phyloP scores from a whole-genome alignment of 2,888 invertebrate genomes.

The Cotesia congregata region DNA sequence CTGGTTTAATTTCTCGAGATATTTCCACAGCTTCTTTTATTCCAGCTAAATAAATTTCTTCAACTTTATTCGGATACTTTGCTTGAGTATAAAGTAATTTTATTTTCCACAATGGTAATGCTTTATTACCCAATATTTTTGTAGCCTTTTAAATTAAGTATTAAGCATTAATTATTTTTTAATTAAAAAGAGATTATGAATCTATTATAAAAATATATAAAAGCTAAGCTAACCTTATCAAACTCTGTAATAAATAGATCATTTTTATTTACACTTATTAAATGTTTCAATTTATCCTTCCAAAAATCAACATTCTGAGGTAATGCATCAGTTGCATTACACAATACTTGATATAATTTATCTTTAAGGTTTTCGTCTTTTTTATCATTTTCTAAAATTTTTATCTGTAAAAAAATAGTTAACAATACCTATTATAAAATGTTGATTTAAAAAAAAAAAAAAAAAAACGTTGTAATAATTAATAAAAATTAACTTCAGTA shows the following conservation, averaged over 20 bases:
- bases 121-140: constrained; percentile 64
- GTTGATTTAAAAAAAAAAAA: too few relatives aligned
- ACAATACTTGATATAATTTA: constrained; percentile 64
- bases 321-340: constrained; percentile 70
- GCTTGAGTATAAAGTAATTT: constrained; percentile 66
- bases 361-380: constrained; percentile 53
- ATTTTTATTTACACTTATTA: constrained; percentile 69
- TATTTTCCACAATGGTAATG: constrained; percentile 71
- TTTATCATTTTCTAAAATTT: constrained; percentile 57
- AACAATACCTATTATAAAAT: too few relatives aligned
- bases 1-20: constrained; percentile 74
- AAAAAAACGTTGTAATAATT: too few relatives aligned
- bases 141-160: constrained; percentile 57
- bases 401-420: constrained; percentile 52
- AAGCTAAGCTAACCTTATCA: constrained; percentile 58
- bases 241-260: constrained; percentile 68
- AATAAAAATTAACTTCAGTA: constrained; percentile 43
- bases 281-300: constrained; percentile 71
- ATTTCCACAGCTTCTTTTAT: constrained; percentile 72
- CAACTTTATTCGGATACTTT: constrained; percentile 64
- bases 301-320: constrained; percentile 72
- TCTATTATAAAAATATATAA: not conserved
- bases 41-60: constrained; percentile 69
- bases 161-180: not conserved
- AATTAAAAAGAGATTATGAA: not conserved